phyloP scores from a whole-genome alignment of 1,140 invertebrate species.

The Formica exsecta region DNA sequence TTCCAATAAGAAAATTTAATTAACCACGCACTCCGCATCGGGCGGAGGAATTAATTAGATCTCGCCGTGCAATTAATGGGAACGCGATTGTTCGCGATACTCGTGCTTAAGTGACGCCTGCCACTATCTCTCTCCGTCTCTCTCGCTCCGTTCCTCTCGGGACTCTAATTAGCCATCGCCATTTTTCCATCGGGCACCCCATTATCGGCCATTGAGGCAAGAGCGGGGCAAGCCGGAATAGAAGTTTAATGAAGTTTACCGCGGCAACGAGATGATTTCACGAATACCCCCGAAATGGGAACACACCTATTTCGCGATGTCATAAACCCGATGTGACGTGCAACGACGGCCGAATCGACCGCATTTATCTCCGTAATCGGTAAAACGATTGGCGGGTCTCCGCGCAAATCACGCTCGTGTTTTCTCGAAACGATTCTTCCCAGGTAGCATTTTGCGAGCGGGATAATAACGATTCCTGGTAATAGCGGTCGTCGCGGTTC shows the following conservation, averaged over 20 bases:
- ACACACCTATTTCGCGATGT: constrained; percentile 61
- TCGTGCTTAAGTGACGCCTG: constrained; percentile 56
- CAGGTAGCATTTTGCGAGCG: constrained; percentile 58
- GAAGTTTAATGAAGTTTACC: constrained; percentile 78
- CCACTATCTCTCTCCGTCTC: constrained; percentile 5
- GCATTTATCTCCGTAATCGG: constrained; percentile 59
- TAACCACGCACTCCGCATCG: constrained; percentile 51
- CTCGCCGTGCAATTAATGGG: constrained; percentile 61
- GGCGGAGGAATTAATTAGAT: constrained; percentile 65
- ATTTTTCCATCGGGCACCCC: constrained; percentile 75
- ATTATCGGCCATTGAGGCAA: constrained; percentile 75
- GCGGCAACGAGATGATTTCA: constrained; percentile 70
- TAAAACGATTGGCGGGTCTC: constrained; percentile 64
- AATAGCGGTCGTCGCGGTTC: constrained; percentile 59
- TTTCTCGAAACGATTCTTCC: constrained; percentile 61
- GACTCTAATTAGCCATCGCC: constrained; percentile 70
- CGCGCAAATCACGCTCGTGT: constrained; percentile 63
- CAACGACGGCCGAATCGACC: constrained; percentile 58
- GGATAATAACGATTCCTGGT: constrained; percentile 61
- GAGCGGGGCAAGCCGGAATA: constrained; percentile 73
- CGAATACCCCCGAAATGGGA: constrained; percentile 64
- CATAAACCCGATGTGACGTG: constrained; percentile 62
- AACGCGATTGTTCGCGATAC: constrained; percentile 70
- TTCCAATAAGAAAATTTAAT: constrained; percentile 68
- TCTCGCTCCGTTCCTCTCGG: constrained; percentile 42